Base-by-base conservation (phyloP, 2,888 invertebrate genomes). In the Pyrocoelia pectoralis region DNA sequence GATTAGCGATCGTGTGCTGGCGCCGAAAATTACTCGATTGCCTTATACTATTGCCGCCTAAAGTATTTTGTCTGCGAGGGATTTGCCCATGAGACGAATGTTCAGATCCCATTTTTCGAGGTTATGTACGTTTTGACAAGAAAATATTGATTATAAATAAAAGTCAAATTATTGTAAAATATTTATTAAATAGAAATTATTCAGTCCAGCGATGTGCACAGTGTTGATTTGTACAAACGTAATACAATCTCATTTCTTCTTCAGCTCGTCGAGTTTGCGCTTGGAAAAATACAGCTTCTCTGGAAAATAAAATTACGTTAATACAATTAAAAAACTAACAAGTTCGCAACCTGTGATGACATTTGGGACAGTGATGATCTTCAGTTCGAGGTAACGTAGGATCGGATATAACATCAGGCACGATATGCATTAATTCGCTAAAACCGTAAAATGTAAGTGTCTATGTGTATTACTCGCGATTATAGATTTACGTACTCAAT, bases 161-260 rank as follows among this genome's bases (percentile, higher is more conserved):
- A 24, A 24, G 4, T 24, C 24, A 6, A 24, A 24, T 24, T 24
- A 24, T 24, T 5, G 24, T 3, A 24, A 24, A 24, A 46, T 46
- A 10, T 46, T 15, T 17, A 46, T 18, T 17, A 46, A 3, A 46
- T 17, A 10, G 33, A 62, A 55, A 72, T 81, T 82, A 97, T 85
- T 98, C 98, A 61, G 97, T 98, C 97, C 97, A 98, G 72, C 96
- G 87, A 81, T 98, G 96, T 64, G 93, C 91, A 81, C 98, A 98
- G 78, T 93, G 92, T 59, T 87, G 86, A 81, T 91, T 93, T 0
- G 97, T 97, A 79, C 98, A 98, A 1, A 98, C 98, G 77, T 98
- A 98, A 80, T 98, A 98, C 43, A 98, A 85, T 81, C 97, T 88
- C 98, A 98, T 98, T 82, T 97, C 97, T 79, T 98, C 97, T 87